Conservation (phyloP, 1,140 invertebrate species). For the Holotrichia oblita region DNA sequence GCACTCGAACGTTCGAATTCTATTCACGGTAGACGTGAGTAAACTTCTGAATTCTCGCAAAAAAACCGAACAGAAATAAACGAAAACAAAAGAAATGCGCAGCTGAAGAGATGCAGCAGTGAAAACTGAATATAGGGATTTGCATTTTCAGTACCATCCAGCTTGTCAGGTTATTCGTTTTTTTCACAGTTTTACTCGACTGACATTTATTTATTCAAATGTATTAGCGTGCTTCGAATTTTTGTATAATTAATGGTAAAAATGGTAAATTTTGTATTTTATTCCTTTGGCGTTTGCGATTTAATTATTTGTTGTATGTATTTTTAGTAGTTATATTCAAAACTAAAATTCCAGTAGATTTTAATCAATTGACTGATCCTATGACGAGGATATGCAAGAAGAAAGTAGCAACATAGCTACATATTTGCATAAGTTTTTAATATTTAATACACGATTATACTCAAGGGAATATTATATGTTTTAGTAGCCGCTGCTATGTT, state of each 20-base stretch:
- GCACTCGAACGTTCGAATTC: conserved; percentile 5
- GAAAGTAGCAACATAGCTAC: too few relatives aligned
- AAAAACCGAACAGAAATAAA: neutral
- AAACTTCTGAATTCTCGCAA: neutral
- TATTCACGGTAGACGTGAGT: neutral
- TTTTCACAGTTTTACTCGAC: neutral
- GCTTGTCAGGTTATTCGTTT: neutral
- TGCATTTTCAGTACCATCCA: neutral
- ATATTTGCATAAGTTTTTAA: too few relatives aligned
- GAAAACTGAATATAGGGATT: neutral
- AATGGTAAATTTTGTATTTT: neutral
- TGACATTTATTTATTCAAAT: conserved; percentile 18
- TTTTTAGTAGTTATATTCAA: too few relatives aligned
- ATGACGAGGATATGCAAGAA: too few relatives aligned
- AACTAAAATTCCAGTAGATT: too few relatives aligned
- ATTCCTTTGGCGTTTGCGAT: neutral
- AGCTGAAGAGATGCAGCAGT: neutral
- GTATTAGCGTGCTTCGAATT: neutral
- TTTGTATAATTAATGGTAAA: conserved; percentile 8
- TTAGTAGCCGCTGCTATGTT: too few relatives aligned
- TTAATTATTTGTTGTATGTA: neutral
- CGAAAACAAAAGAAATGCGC: neutral
- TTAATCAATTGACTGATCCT: too few relatives aligned
- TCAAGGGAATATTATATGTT: too few relatives aligned
- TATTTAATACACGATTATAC: too few relatives aligned